These are phyloP conservation scores for Formicarius rufipectus DNA, from an alignment of 2,113 vertebrate species.

Conservation along the genomic window DNA sequence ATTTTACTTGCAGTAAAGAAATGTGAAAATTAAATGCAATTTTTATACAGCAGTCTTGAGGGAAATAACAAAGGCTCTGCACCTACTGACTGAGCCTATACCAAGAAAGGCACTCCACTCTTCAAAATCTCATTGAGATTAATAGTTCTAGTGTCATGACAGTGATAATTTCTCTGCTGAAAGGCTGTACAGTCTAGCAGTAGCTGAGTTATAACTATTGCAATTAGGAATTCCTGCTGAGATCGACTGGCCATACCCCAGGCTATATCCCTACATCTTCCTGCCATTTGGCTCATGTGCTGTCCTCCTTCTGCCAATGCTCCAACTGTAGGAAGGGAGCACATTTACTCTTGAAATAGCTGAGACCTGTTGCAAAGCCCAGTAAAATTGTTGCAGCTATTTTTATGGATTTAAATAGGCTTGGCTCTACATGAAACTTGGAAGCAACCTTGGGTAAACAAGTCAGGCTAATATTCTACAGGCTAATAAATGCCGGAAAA, in stretches of 20 bases:
- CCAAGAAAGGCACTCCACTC: not conserved
- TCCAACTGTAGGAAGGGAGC: not conserved
- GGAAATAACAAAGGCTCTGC: not conserved
- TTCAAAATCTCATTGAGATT: not conserved
- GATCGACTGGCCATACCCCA: not conserved
- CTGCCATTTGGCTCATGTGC: not conserved
- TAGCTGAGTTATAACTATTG: not conserved
- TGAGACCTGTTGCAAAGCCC: not conserved
- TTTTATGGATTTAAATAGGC: not conserved
- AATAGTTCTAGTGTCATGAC: not conserved
- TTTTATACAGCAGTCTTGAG: not conserved
- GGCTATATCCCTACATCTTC: not conserved
- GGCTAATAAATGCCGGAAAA: not conserved
- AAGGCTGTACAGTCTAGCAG: not conserved
- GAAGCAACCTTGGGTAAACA: not conserved
- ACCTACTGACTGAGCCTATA: not conserved
- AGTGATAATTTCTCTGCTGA: slow-evolving; percentile 8
- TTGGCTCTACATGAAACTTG: not conserved
- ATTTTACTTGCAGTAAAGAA: not conserved
- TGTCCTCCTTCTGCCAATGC: not conserved
- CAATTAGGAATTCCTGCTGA: not conserved
- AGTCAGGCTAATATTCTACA: not conserved
- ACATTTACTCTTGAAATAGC: not conserved
- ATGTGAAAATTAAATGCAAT: not conserved
- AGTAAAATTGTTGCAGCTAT: not conserved